Base-by-base conservation (phyloP, 2,888 invertebrate species). In the Unio pictorum region DNA sequence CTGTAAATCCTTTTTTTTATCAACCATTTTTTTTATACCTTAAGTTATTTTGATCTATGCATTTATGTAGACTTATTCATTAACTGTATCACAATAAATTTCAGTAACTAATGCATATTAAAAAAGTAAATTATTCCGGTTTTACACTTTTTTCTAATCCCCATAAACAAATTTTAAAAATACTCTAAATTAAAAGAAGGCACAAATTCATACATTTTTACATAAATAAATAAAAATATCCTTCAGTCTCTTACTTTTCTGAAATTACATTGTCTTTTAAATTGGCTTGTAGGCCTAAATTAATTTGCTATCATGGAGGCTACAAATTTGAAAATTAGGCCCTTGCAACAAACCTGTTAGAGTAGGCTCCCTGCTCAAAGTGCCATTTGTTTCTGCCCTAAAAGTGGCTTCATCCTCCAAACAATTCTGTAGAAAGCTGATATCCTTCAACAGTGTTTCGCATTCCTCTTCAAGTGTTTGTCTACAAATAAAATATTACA, bases 381-480 rank as follows among this genome's bases (percentile, higher is more conserved):
- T 76, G 0, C 78, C 77, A 15, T 68, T 72, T 4, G 79, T 73
- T 55, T 75, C 79, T 34, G 80, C 80, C 60, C 84, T 73, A 54
- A 79, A 76, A 55, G 81, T 79, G 23, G 83, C 84, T 60, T 84
- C 85, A 61, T 80, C 81, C 64, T 85, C 85, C 34, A 86, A 70
- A 74, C 84, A 84, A 23, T 73, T 75, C 68, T 87, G 87, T 17
- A 88, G 80, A 70, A 86, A 86, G 61, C 73, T 74, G 18, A 87
- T 84, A 69, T 87, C 87, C 55, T 74, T 75, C n/a, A 86, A 67
- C 55, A 88, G 72, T 63, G 79, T 83, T 20, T 83, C 77, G 18
- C 84, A 78, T 75, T 88, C 88, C 45, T 83, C 84, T 63, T 85
- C 81, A 45, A 88, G 66, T 11, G 83, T 84, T 17, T 71, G 72